Percentiles rank a stretch among this genome's conserved stretches.
Conservation (phyloP, 2,113 vertebrate genomes). For the Strix uralensis region DNA sequence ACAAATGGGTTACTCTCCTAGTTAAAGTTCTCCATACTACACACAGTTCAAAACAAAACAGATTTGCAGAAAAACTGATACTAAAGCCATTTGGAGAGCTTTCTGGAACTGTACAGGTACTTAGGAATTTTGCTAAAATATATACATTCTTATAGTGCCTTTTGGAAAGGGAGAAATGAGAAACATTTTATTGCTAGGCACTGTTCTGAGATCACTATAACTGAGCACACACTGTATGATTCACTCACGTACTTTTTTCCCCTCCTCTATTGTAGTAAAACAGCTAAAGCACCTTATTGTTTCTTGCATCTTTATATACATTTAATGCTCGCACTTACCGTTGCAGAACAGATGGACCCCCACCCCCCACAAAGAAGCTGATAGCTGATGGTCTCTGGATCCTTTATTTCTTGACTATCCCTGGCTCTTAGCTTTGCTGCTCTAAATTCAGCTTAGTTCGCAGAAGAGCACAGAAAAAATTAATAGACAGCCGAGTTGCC, state of each 20-base stretch:
- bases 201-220: background rate
- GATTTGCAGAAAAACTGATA: background rate
- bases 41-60: background rate
- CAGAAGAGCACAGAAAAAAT: background rate
- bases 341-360: background rate
- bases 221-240: background rate
- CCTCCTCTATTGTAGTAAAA: background rate
- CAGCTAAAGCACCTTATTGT: background rate
- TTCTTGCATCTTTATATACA: background rate
- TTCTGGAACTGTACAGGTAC: background rate
- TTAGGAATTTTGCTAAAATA: background rate
- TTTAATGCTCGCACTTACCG: constrained; percentile 67
- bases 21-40: background rate
- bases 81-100: background rate
- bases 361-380: background rate
- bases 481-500: background rate
- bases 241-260: background rate
- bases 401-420: background rate
- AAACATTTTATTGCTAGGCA: background rate
- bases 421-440: background rate
- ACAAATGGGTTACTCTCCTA: background rate
- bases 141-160: background rate
- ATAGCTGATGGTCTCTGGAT: background rate
- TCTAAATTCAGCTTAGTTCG: background rate
- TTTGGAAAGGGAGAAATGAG: background rate